A percentile compares a stretch with the other conserved stretches of the same genome.
Conservation (phyloP, 1,140 invertebrate species). For the Eurosta solidaginis region DNA sequence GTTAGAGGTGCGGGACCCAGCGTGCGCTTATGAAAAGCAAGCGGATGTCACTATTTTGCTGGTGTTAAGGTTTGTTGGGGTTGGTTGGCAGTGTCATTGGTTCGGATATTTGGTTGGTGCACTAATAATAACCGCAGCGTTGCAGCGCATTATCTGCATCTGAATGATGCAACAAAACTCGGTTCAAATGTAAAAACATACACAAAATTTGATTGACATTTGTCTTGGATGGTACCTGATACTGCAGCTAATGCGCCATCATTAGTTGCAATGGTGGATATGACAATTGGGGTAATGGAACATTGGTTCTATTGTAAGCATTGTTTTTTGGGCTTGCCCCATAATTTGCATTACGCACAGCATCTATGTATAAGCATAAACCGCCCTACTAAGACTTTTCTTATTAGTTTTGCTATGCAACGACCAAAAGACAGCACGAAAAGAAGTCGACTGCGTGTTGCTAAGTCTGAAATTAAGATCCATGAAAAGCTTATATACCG, state of each 20-base stretch:
- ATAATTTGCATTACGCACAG: no score
- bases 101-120: not conserved
- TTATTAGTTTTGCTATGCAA: no score
- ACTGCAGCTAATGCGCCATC: not conserved
- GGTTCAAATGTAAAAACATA: conserved; percentile 12
- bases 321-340: no score
- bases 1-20: not conserved
- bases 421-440: no score
- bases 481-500: no score
- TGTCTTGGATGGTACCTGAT: not conserved
- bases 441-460: no score
- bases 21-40: not conserved
- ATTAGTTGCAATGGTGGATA: not conserved
- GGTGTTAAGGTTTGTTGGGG: conserved; percentile 13
- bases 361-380: no score
- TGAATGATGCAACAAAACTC: not conserved
- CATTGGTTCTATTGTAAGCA: no score
- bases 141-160: not conserved
- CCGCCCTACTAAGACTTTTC: no score
- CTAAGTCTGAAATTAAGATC: no score
- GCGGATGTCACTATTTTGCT: conserved; percentile 9
- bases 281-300: not conserved
- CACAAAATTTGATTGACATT: not conserved
- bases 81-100: not conserved
- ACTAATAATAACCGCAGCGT: conserved; percentile 5